Evolutionary conservation across 2,888 invertebrate species (phyloP), one percentile per base, ranked within the genome.

Genomic region (Glaucopsyche alexis): DNA sequence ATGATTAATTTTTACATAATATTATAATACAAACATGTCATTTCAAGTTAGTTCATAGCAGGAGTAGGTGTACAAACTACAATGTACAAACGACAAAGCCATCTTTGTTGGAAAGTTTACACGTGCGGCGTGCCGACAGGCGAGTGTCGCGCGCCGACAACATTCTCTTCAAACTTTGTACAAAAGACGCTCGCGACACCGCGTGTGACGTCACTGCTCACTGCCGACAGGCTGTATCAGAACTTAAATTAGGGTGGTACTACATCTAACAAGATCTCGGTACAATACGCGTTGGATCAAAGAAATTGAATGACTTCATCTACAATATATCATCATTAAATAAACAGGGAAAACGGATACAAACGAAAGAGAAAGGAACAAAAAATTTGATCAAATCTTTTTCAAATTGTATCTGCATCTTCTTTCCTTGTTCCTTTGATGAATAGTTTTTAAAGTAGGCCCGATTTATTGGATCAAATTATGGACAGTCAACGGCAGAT

Each of bases 131-230:
- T 55, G 16, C 19, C 55, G 40, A 55, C 65, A 0, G 65, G 16
- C 40, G 66, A 38, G 60, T 60, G 60, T 60, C 60, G 60, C 29
- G 60, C 29, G 40, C 66, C 66, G 66, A 66, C 66, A 66, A 66
- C 42, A 66, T 40, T 42, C 66, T n/a, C 66, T 11, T 4, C 66
- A 66, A 66, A 66, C 42, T 66, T 66, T 40, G 66, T 42, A 66
- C 66, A 66, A 66, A 66, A 66, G 66, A 66, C 42, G 42, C 19
- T 42, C 19, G 29, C 66, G n/a, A 42, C 66, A 42, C 29, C 60
- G 60, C 38, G 14, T 60, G 60, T 14, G 52, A 9, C 52, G 52
- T 29, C 29, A 16, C 16, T 8, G 55, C 55, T 29, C 29, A 16
- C 16, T 8, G 55, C 55, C 60, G 29, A 60, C 60, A 29, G 29